These are phyloP conservation scores for Apodemia mormo DNA, from an alignment of 2,888 invertebrate genomes.

Conservation along the genomic window DNA sequence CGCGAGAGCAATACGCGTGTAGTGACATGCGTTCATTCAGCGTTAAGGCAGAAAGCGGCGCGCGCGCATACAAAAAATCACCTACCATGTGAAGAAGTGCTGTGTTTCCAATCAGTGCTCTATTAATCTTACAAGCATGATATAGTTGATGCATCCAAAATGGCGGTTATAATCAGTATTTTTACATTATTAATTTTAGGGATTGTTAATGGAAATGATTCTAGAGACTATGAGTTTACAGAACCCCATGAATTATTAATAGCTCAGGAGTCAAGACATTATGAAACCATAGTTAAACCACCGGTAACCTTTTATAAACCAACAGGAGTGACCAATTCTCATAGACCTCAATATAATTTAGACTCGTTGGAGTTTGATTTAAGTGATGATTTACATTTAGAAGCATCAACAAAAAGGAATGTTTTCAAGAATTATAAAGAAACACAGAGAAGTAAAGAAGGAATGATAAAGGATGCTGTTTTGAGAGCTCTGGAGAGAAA, in stretches of 20 bases:
- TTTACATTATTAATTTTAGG: slow-evolving; percentile 42
- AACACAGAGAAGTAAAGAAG: slow-evolving; percentile 62
- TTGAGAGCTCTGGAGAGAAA: slow-evolving; percentile 81
- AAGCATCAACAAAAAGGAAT: slow-evolving; percentile 48
- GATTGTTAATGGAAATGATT: slow-evolving; percentile 49
- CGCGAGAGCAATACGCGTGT: slow-evolving; percentile 59
- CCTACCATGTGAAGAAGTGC: slow-evolving; percentile 22
- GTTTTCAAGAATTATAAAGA: slow-evolving; percentile 58
- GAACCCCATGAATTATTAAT: slow-evolving; percentile 70
- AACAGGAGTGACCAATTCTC: slow-evolving; percentile 68
- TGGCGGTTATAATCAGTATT: slow-evolving; percentile 41
- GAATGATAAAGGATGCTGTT: slow-evolving; percentile 76
- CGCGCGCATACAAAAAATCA: slow-evolving; percentile 50
- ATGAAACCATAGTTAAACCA: slow-evolving; percentile 63
- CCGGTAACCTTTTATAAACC: slow-evolving; percentile 60
- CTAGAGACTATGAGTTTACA: slow-evolving; percentile 58
- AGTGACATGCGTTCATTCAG: slow-evolving; percentile 61
- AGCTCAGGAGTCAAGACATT: slow-evolving; percentile 70
- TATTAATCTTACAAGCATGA: slow-evolving; percentile 20
- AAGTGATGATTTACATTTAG: slow-evolving; percentile 54
- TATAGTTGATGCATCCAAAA: slow-evolving; percentile 28
- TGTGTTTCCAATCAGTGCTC: slow-evolving; percentile 19
- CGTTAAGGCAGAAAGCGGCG: slow-evolving; percentile 54
- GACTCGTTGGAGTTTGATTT: slow-evolving; percentile 60
- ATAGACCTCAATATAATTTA: slow-evolving; percentile 70